Percentiles rank a stretch among this genome's conserved stretches.
phyloP scores from a whole-genome alignment of 2,888 invertebrate species.

The Amiota communis region DNA sequence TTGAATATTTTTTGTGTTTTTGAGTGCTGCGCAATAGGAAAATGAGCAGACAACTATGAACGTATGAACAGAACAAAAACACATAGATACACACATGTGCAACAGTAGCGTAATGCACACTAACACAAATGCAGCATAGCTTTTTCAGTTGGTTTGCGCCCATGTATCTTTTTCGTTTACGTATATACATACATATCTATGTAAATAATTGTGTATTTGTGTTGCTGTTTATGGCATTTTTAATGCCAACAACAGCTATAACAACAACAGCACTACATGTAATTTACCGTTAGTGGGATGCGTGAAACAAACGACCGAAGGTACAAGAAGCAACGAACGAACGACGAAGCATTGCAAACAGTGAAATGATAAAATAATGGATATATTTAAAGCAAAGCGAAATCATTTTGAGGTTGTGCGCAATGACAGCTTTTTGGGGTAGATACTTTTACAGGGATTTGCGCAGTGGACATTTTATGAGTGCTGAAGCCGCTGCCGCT shows the following conservation, averaged over 20 bases:
- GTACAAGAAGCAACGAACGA: slow-evolving; percentile 31
- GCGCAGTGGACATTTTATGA: slow-evolving; percentile 63
- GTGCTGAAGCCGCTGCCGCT: slow-evolving; percentile 11
- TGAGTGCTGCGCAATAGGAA: too few relatives aligned
- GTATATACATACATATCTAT: too few relatives aligned
- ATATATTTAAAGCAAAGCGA: slow-evolving; percentile 27
- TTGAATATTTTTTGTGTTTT: too few relatives aligned
- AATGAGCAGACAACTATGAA: too few relatives aligned
- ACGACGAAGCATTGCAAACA: slow-evolving; percentile 39
- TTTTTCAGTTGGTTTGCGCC: slow-evolving; percentile 14
- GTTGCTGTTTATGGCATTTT: slow-evolving; percentile 54
- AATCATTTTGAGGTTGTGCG: slow-evolving; percentile 68
- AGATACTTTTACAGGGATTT: slow-evolving; percentile 72
- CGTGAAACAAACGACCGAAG: slow-evolving; percentile 27
- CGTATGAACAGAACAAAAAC: too few relatives aligned
- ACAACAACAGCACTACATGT: too few relatives aligned
- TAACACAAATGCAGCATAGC: too few relatives aligned
- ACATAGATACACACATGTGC: too few relatives aligned
- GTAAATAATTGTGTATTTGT: slow-evolving; percentile 30
- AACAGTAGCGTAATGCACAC: too few relatives aligned
- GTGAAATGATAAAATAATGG: slow-evolving; percentile 22
- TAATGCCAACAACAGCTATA: slow-evolving; percentile 17
- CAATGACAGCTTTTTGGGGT: slow-evolving; percentile 71
- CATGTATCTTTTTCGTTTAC: neutral
- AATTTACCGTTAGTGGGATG: too few relatives aligned